Evolutionary conservation across 53 echinoderm and acorn worm genomes (phyloP), one percentile per base, ranked within the genome.

Genomic region (Patiria pectinifera): DNA sequence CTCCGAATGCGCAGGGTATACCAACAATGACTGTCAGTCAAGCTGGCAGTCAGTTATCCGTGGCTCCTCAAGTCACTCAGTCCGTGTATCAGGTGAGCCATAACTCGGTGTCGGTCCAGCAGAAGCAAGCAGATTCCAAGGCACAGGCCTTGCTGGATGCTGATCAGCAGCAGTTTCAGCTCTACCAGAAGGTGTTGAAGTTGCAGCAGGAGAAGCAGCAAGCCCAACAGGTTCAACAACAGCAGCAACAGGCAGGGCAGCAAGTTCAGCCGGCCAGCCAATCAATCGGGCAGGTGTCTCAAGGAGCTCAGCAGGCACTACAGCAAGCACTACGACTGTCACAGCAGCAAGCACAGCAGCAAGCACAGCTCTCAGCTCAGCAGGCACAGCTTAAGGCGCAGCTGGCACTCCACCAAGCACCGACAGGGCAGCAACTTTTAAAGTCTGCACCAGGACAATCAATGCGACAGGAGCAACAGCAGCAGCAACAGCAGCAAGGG

Each of bases 21-120:
- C 90, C 90, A 13, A 90, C 90, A 44, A 90, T 90, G 90, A 90
- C 90, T 12, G 69, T 90, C 25, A 90, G 90, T 59, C 80, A 90
- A 81, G 90, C 90, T n/a, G 61, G 59, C 77, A 71, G 45, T 45
- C 89, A 89, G 79, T 78, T 89, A 43, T 80, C 90, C 1, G 66
- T 81, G 19, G 15, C 77, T 2, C 77, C 77, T 59, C 76, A 87
- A 72, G 87, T 87, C 7, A 90, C 90, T 48, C 90, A 80, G 6
- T 90, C 90, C 1, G 63, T 59, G 2, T 88, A 79, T 70, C 87
- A 82, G 76, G 62, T 60, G n/a, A 75, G 75, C 80, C 80, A 71
- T 48, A 71, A 69, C 19, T 85, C 76, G 13, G 91, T 71, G 0
- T 91, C 49, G 19, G 78, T 85, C 26, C 94, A 87, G 47, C 85